phyloP scores from a whole-genome alignment of 2,888 invertebrate species.

The Villa cingulata region DNA sequence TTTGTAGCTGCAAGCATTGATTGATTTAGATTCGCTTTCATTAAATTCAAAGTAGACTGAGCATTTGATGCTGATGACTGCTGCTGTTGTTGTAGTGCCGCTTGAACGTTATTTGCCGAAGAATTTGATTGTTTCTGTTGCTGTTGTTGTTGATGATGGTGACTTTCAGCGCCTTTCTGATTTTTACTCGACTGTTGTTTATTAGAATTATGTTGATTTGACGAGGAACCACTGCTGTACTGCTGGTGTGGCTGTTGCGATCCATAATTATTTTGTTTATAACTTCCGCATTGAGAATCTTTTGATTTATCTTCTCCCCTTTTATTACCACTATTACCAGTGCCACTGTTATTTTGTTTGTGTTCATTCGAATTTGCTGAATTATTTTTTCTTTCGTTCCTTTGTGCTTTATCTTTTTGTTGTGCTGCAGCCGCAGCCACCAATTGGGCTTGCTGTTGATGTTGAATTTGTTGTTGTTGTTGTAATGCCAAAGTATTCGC shows the following conservation, averaged over 20 bases:
- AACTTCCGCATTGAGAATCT: constrained; percentile 11
- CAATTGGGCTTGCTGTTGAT: constrained; percentile 26
- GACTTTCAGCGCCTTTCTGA: not conserved
- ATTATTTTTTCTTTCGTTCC: constrained; percentile 10
- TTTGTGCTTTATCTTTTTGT: constrained; percentile 11
- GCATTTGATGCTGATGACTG: constrained; percentile 8
- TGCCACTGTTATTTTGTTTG: constrained; percentile 4
- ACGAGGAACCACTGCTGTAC: not conserved
- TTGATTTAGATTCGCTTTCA: constrained; percentile 14
- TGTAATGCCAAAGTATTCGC: constrained; percentile 32
- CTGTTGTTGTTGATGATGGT: constrained; percentile 17
- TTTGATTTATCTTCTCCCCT: constrained; percentile 26
- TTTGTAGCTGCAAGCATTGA: constrained; percentile 8
- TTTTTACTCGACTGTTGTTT: not conserved
- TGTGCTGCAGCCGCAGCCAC: constrained; percentile 27
- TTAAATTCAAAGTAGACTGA: constrained; percentile 14
- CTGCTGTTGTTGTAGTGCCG: constrained; percentile 15
- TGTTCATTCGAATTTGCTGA: not conserved
- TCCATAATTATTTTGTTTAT: constrained; percentile 6
- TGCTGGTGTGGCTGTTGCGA: constrained; percentile 13
- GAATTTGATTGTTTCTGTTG: constrained; percentile 11
- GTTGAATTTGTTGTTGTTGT: constrained; percentile 29
- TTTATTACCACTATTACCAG: constrained; percentile 18
- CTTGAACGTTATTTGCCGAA: constrained; percentile 12
- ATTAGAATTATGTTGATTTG: constrained; percentile 6